Base-by-base conservation (phyloP, 35 echinoderm and acorn worm genomes). In the Ptychodera flava region DNA sequence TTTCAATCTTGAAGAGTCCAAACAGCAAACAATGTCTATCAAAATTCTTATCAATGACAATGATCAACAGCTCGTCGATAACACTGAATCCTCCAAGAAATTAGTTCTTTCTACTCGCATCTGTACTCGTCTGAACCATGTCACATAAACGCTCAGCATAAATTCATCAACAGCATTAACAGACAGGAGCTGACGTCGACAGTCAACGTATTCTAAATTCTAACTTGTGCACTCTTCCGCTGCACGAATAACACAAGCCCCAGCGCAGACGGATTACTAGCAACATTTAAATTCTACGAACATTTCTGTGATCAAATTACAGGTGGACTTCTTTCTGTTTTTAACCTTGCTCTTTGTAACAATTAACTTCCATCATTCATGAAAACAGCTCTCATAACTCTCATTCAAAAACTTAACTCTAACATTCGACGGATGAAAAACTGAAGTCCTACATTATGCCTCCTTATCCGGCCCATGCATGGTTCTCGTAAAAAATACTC, bases 1-100 rank as follows among this genome's bases (percentile, higher is more conserved):
- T 64, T 86, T 33, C 30, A 82, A 88, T 29, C 30, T 34, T 27
- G 91, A 89, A 77, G 27, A 76, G 15, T 45, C 22, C 15, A 85
- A 86, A 35, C 82, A 82, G 1, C 35, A 85, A 76, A 31, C 29
- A 27, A 89, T 86, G 34, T 28, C 80, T 16, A 89, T 86, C 82
- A 77, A 85, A 28, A 33, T 79, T 29, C 30, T 88, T 76, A 35
- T 93, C 35, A 1, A 37, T 77, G 45, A 78, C 45, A 27, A 30
- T 12, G 22, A 64, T 64, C 6, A 64, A 64, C 6, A 12, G 22
- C 45, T 64, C 6, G 22, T 64, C 22, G 22, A 6, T 22, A 6
- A 6, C 45, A 64, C 6, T 6, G 45, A 64, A 12, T 12, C 45
- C 45, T 64, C 22, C 6, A 64, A 64, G 45, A 64, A 64, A 22